Evolutionary conservation across 2,797 vertebrate species (phyloP).

Genomic region (Avahi laniger): DNA sequence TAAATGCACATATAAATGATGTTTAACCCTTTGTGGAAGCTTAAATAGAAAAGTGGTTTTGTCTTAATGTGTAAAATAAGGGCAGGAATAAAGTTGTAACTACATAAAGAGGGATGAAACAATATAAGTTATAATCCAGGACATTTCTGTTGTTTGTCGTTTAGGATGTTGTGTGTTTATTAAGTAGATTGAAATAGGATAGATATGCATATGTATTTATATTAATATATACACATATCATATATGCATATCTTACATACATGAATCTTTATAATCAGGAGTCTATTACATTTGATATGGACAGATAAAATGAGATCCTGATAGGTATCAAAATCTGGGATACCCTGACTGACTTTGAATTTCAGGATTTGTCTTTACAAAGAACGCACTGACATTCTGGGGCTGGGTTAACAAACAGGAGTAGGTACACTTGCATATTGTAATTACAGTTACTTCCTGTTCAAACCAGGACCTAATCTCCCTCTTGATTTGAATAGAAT

Average conservation of each 20-base stretch:
- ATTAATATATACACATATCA: neutral
- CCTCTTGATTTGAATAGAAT: conserved; percentile 22
- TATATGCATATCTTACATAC: neutral
- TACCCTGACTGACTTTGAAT: neutral
- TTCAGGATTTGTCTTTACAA: neutral
- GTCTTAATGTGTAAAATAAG: conserved; percentile 11
- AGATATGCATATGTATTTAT: neutral
- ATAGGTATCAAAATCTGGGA: neutral
- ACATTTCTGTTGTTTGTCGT: neutral
- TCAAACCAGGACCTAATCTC: neutral
- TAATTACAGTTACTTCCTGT: conserved; percentile 20
- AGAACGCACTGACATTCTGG: neutral
- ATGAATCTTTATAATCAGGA: neutral
- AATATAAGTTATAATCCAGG: neutral
- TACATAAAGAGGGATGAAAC: neutral
- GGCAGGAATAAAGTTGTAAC: neutral
- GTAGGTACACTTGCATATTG: neutral
- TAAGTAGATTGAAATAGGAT: neutral
- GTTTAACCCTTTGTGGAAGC: neutral
- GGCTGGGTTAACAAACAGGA: neutral
- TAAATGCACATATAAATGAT: neutral
- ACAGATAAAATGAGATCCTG: neutral
- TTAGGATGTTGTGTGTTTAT: neutral
- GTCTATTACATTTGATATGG: neutral
- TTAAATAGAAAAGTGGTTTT: neutral